These are phyloP conservation scores for Podarcis raffonei DNA, from an alignment of 2,113 vertebrate genomes.

Conservation along the genomic window DNA sequence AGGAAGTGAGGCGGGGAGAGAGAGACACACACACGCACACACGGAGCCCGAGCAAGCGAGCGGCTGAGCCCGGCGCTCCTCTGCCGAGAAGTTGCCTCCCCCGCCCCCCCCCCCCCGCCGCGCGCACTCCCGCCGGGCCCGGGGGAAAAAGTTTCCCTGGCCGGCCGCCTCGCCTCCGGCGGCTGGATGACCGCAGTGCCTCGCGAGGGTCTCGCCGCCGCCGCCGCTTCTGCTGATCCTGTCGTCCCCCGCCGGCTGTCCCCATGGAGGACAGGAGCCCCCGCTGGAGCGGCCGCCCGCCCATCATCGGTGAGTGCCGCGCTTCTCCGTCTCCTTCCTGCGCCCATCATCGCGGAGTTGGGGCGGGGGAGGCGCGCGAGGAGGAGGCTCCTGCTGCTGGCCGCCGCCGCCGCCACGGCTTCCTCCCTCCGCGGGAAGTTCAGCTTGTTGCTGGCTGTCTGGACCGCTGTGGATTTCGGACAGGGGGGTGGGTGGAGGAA, in stretches of 20 bases:
- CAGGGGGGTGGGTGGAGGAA: not conserved
- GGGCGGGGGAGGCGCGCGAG: not conserved
- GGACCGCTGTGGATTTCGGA: not conserved
- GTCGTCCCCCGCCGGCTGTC: not conserved
- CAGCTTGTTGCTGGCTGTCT: not conserved
- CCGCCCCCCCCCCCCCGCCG: not conserved
- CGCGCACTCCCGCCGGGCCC: not conserved
- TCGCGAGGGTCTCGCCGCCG: not conserved
- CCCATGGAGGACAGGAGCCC: conserved; percentile 59
- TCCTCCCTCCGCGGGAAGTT: not conserved
- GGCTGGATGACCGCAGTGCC: not conserved
- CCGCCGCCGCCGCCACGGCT: not conserved
- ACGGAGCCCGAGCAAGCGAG: not conserved
- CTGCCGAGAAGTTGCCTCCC: not conserved
- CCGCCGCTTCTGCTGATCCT: not conserved
- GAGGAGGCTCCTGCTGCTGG: not conserved
- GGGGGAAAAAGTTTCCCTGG: not conserved
- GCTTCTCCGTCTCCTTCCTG: not conserved
- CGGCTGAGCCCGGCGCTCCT: conserved; percentile 7
- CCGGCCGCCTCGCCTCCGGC: not conserved
- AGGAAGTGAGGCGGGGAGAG: not conserved
- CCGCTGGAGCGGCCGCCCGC: conserved; percentile 38
- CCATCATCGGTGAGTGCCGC: conserved; percentile 44
- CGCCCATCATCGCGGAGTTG: not conserved
- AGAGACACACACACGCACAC: not conserved